These are phyloP conservation scores for Prunella fulvescens DNA, from an alignment of 2,113 vertebrate species.

Conservation along the genomic window DNA sequence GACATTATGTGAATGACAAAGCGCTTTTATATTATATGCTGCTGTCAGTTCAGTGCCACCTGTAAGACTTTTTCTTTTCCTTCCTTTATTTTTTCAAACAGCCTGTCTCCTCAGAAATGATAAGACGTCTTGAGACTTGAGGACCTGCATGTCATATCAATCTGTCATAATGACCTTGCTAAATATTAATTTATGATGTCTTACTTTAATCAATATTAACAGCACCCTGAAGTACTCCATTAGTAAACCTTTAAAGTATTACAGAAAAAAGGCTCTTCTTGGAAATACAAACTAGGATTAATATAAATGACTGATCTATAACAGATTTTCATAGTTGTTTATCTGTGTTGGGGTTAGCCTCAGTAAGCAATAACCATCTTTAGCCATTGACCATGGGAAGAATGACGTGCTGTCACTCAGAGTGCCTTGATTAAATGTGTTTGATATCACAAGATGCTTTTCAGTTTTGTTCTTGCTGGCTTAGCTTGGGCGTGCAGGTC, in stretches of 20 bases:
- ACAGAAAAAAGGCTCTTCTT: neutral
- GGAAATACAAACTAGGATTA: conserved; percentile 1
- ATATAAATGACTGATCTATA: conserved; percentile 26
- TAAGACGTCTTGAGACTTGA: conserved; percentile 59
- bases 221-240: conserved; percentile 47
- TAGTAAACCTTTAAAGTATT: conserved; percentile 33
- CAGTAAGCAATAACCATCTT: conserved; percentile 26
- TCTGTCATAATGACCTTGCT: conserved; percentile 71
- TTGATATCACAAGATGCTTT: conserved; percentile 4
- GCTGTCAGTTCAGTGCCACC: conserved; percentile 70
- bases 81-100: conserved; percentile 46
- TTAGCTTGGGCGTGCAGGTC: conserved; percentile 21
- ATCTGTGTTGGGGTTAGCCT: neutral
- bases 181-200: conserved; percentile 64
- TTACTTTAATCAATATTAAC: conserved; percentile 69
- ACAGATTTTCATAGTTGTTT: conserved; percentile 2
- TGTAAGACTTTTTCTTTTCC: conserved; percentile 57
- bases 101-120: conserved; percentile 60
- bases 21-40: conserved; percentile 69
- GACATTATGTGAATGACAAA: conserved; percentile 80
- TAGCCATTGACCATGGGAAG: conserved; percentile 25
- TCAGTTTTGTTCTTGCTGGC: conserved; percentile 16
- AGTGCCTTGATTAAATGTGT: neutral
- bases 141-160: conserved; percentile 56
- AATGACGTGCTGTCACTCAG: neutral